Base-by-base conservation (phyloP, 1,140 invertebrate genomes). In the Pachypeltis micranthus region DNA sequence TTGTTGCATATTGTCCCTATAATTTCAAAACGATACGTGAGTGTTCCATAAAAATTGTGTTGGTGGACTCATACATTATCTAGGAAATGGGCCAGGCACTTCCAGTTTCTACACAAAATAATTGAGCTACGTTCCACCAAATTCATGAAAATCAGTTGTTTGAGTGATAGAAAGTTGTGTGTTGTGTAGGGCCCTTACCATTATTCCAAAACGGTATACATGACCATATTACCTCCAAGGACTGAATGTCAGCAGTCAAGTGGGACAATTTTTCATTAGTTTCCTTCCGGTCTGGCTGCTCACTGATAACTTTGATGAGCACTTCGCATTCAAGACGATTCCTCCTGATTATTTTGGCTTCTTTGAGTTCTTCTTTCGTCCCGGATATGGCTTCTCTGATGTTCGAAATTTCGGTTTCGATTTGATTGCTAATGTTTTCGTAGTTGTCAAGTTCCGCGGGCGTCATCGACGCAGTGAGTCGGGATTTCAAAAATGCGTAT, bases 291-390 rank as follows among this genome's bases (percentile, higher is more conserved):
- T 94, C 90, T 0, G 93, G 93, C 70, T 96, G 89, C 69, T 89
- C 83, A 67, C 86, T 85, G 66, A 96, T 96, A 1, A 93, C 82
- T 75, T 90, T 89, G 0, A 93, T 92, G 25, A 96, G 69, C 2
- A 92, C 84, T 80, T 96, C 92, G 77, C 96, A 96, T 70, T 96
- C 92, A 77, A 90, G 85, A 68, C 89, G 82, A 73, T 96, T 93
- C 72, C 91, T 91, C 1, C 92, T 80, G 19, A 89, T 82, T 69
- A 84, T 83, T 73, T 91, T 92, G 1, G 90, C 90, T 68, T 88
- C 80, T 59, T 85, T 79, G 19, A 94, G 75, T 64, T 91, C 84
- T 3, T 66, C 60, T 67, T 78, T 79, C 23, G 85, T 87, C 21
- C 77, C 77, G 62, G 87, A 82, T 67, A 93, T 91, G 64, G 85